Evolutionary conservation across 2,888 invertebrate species (phyloP).

Genomic region (Lycia hirtaria): DNA sequence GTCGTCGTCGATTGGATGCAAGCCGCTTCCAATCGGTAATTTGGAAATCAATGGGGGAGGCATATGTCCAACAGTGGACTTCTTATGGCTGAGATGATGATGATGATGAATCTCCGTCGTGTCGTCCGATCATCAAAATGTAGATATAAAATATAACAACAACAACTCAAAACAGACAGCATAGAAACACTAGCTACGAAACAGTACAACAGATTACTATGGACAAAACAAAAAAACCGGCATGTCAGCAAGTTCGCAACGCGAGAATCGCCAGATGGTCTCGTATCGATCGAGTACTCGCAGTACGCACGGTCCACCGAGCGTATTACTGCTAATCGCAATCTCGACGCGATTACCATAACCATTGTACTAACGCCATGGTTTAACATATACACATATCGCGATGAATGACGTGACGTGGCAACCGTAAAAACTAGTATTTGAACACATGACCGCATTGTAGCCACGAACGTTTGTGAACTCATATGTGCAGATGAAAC

Average conservation of each 20-base stretch:
- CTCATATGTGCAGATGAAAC: conserved; percentile 8
- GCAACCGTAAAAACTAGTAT: conserved; percentile 38
- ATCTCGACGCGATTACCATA: conserved; percentile 80
- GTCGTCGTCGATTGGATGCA: too few relatives aligned
- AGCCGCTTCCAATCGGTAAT: too few relatives aligned
- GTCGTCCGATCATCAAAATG: too few relatives aligned
- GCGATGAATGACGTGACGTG: conserved; percentile 67
- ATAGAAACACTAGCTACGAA: too few relatives aligned
- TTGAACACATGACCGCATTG: conserved; percentile 16
- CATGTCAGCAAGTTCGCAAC: conserved; percentile 13
- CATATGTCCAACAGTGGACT: too few relatives aligned
- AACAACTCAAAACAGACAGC: too few relatives aligned
- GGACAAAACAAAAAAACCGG: conserved; percentile 9
- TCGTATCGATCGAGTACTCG: conserved; percentile 63
- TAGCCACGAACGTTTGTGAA: conserved; percentile 15
- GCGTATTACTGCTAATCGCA: conserved; percentile 74
- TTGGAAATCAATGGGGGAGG: too few relatives aligned
- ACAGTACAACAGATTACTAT: too few relatives aligned
- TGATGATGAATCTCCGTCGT: too few relatives aligned
- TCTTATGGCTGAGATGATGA: too few relatives aligned
- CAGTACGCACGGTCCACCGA: conserved; percentile 54
- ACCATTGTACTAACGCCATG: conserved; percentile 64
- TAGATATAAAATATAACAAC: too few relatives aligned
- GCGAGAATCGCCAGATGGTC: conserved; percentile 66
- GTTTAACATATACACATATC: conserved; percentile 55